Evolutionary conservation across 2,113 vertebrate species (phyloP).

Genomic region (Apodemus sylvaticus): DNA sequence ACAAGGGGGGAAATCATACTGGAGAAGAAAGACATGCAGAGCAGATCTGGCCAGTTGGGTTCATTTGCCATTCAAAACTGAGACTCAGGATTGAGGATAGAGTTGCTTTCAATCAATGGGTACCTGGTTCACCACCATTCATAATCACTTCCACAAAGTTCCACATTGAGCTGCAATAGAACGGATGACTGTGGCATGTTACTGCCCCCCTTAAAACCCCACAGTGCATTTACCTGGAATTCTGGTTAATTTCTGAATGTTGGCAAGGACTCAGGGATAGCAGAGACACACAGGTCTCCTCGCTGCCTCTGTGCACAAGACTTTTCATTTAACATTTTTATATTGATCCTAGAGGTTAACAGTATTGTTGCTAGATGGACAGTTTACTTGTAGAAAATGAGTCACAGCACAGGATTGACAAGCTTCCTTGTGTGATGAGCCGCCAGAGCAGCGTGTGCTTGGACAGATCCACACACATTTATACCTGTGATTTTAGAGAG

Average conservation of each 20-base stretch:
- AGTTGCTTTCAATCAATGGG: background rate
- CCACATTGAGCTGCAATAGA: background rate
- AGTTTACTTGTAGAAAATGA: background rate
- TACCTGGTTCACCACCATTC: background rate
- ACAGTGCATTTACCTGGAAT: conserved; percentile 19
- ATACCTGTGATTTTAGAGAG: background rate
- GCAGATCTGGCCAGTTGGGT: background rate
- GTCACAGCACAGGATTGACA: background rate
- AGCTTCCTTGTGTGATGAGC: background rate
- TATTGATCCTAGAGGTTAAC: conserved; percentile 5
- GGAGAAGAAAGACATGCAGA: background rate
- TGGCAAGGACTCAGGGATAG: conserved; percentile 13
- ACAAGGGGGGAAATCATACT: background rate
- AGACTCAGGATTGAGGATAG: background rate
- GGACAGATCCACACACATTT: background rate
- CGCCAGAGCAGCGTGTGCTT: background rate
- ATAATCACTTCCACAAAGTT: background rate
- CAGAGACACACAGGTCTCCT: background rate
- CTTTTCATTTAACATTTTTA: background rate
- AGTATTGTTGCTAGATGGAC: background rate
- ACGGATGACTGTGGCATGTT: background rate
- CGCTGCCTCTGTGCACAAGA: background rate
- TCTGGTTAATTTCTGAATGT: conserved; percentile 45
- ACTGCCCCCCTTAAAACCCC: background rate
- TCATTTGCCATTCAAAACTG: background rate